A percentile compares a stretch with the other conserved stretches of the same genome.
Evolutionary conservation across 53 echinoderm and acorn worm genomes (phyloP).

Genomic region (Echinarachnius parma): DNA sequence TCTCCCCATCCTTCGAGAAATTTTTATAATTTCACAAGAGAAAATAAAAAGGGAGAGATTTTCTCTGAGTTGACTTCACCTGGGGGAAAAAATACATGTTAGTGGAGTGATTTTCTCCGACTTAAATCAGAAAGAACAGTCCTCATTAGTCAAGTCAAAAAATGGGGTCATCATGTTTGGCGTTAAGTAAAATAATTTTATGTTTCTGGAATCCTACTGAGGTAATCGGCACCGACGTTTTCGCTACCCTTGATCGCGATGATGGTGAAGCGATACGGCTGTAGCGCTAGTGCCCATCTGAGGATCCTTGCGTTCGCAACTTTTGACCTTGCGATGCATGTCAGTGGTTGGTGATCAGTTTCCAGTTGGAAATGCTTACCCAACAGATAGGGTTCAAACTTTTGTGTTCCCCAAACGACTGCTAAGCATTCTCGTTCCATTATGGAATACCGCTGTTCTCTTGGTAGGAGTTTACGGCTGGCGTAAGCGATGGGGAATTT

Average conservation of each 20-base stretch:
- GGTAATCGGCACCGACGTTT: slow-evolving; percentile 21
- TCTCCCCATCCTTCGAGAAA: no score
- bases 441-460: slow-evolving; percentile 19
- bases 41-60: no score
- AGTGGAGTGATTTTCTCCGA: no score
- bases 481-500: slow-evolving; percentile 24
- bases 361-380: slow-evolving; percentile 20
- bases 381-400: slow-evolving; percentile 11
- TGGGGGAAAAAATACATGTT: no score
- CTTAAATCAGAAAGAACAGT: no score
- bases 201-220: slow-evolving; percentile 27
- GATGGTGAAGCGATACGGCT: slow-evolving; percentile 9
- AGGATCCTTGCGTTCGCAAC: slow-evolving; percentile 3
- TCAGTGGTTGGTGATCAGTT: slow-evolving; percentile 22
- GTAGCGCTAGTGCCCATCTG: slow-evolving; percentile 6
- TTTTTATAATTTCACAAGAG: no score
- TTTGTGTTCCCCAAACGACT: slow-evolving; percentile 12
- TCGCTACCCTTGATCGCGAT: slow-evolving; percentile 10
- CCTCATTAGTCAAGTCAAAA: no score
- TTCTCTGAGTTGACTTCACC: no score
- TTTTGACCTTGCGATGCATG: slow-evolving; percentile 2
- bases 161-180: no score
- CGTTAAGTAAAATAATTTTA: no score
- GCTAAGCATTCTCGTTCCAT: slow-evolving; percentile 19
- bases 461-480: slow-evolving; percentile 13